These are phyloP conservation scores for Macquaria ambigua DNA, from an alignment of 2,113 vertebrate genomes.

Conservation along the genomic window DNA sequence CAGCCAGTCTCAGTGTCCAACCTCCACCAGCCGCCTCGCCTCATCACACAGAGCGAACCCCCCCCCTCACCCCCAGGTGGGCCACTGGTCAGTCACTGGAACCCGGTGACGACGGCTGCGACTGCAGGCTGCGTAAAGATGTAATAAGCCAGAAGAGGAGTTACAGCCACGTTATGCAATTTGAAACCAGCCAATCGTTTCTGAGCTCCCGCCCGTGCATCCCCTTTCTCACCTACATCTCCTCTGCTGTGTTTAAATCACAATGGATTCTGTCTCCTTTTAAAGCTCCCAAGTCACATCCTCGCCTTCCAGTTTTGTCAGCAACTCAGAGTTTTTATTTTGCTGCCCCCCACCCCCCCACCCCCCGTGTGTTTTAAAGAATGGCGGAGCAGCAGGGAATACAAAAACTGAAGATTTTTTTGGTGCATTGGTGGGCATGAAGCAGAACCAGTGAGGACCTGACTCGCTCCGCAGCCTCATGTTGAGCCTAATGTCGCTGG, in stretches of 20 bases:
- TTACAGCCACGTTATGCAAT: conserved; percentile 93
- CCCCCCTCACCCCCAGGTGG: neutral
- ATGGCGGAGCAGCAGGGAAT: conserved; percentile 17
- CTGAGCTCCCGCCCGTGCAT: conserved; percentile 68
- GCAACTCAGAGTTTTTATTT: conserved; percentile 13
- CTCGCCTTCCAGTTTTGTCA: conserved; percentile 35
- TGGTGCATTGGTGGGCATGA: conserved; percentile 19
- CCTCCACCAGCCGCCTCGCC: conserved; percentile 63
- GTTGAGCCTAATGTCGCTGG: conserved; percentile 53
- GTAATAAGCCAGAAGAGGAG: conserved; percentile 77
- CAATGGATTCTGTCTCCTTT: conserved; percentile 25
- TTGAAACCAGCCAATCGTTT: conserved; percentile 92
- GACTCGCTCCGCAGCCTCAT: conserved; percentile 49
- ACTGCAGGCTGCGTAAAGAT: conserved; percentile 47
- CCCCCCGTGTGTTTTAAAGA: neutral
- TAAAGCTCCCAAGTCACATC: conserved; percentile 2
- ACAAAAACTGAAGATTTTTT: conserved; percentile 26
- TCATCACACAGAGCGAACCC: conserved; percentile 54
- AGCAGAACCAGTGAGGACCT: conserved; percentile 37
- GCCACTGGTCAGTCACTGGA: conserved; percentile 14
- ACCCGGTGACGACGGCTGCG: neutral
- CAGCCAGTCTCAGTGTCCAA: conserved; percentile 76
- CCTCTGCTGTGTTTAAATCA: conserved; percentile 48
- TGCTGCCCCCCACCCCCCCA: no score
- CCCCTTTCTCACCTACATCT: neutral